Percentiles rank a stretch among this genome's conserved stretches.
Conservation (phyloP, 2,113 vertebrate genomes). For the Eudyptes chrysolophus region DNA sequence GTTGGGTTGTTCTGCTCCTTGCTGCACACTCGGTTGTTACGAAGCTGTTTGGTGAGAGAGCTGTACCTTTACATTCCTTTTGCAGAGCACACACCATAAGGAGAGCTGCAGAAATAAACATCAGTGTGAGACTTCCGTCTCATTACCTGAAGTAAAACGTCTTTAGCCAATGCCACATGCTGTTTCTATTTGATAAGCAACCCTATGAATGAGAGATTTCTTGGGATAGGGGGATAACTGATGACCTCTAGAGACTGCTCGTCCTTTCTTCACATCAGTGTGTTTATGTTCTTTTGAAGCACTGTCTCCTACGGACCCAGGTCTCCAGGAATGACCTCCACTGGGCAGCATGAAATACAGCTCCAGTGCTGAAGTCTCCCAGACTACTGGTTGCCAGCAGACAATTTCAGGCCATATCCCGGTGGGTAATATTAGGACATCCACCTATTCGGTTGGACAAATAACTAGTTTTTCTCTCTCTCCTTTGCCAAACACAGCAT, state of each 20-base stretch:
- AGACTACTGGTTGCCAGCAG: not conserved
- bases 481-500: not conserved
- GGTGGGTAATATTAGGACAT: not conserved
- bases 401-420: not conserved
- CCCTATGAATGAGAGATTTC: not conserved
- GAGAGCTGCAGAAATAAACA: not conserved
- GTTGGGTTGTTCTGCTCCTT: not conserved
- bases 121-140: not conserved
- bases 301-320: not conserved
- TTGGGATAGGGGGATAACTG: not conserved
- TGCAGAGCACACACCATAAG: no score
- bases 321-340: not conserved
- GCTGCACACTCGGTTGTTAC: rapidly evolving
- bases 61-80: no score
- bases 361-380: not conserved
- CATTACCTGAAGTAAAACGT: not conserved
- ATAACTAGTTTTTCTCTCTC: no score
- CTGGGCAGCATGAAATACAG: not conserved
- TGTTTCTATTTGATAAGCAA: not conserved
- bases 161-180: not conserved
- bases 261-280: not conserved
- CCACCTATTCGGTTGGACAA: not conserved
- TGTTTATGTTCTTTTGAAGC: no score
- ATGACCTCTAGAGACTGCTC: not conserved
- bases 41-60: not conserved